phyloP scores from a whole-genome alignment of 2,113 vertebrate genomes.

The Epinephelus cyanopodus region DNA sequence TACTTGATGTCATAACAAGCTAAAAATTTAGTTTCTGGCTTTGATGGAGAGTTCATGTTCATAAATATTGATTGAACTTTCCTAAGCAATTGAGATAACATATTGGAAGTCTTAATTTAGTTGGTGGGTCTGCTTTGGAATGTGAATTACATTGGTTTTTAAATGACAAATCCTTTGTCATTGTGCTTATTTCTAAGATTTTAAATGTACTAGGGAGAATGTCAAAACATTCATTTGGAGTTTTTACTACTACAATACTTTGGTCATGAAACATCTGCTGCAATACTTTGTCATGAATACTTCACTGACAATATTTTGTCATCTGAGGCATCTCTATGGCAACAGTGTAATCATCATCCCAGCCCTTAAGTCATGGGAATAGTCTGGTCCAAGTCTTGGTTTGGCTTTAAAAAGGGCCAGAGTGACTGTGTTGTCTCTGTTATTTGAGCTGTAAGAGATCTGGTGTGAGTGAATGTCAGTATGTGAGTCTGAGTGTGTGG shows the following conservation, averaged over 20 bases:
- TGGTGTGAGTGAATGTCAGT: conserved; percentile 11
- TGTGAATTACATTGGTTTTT: conserved; percentile 25
- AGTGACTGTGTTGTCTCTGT: conserved; percentile 70
- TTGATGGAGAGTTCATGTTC: too few species aligned
- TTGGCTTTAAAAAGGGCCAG: conserved; percentile 66
- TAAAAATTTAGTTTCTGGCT: too few species aligned
- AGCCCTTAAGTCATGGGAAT: conserved; percentile 77
- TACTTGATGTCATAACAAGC: too few species aligned
- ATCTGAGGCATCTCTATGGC: conserved; percentile 70
- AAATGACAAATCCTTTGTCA: conserved; percentile 35
- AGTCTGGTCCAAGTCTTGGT: conserved; percentile 71
- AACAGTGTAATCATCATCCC: conserved; percentile 76
- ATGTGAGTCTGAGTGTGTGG: conserved; percentile 37
- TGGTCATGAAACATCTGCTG: conserved; percentile 72
- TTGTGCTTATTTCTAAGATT: conserved; percentile 41
- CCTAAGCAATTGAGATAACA: too few species aligned
- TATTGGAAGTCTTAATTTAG: too few species aligned
- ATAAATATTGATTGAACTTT: too few species aligned
- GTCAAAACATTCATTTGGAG: conserved; percentile 56
- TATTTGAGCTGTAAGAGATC: conserved; percentile 60
- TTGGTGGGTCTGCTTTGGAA: neutral
- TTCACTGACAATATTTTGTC: conserved; percentile 80
- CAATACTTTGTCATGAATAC: conserved; percentile 73
- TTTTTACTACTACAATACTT: conserved; percentile 66
- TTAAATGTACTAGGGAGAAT: conserved; percentile 51